A percentile compares a stretch with the other conserved stretches of the same genome.
These are phyloP conservation scores for Callithrix jacchus DNA, from an alignment of 2,113 vertebrate species.

Conservation along the genomic window DNA sequence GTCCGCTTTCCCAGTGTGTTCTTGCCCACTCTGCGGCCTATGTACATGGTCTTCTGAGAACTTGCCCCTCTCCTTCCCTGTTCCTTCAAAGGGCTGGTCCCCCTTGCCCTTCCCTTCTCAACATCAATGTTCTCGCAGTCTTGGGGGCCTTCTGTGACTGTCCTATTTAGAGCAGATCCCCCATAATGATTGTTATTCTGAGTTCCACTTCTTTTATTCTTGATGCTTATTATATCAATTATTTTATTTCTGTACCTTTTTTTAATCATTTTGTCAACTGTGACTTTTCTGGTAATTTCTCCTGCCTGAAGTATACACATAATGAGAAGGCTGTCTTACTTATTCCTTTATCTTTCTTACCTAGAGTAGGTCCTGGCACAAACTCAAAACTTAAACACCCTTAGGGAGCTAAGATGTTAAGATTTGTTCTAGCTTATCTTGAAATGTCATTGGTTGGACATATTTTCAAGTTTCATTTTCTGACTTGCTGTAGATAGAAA, in stretches of 20 bases:
- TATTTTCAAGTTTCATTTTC: background rate
- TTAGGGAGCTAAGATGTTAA: background rate
- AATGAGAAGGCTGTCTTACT: background rate
- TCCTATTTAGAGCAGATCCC: background rate
- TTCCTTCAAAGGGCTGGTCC: background rate
- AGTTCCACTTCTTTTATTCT: background rate
- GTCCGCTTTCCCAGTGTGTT: accelerated
- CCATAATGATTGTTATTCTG: background rate
- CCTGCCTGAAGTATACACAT: background rate
- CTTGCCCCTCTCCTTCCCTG: background rate
- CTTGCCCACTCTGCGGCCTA: accelerated
- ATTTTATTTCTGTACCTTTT: background rate
- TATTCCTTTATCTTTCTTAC: background rate
- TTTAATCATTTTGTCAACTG: background rate
- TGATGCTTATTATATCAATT: background rate
- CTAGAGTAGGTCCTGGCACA: background rate
- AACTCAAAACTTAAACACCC: background rate
- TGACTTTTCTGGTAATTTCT: background rate
- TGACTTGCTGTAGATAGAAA: background rate
- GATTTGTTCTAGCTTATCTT: background rate
- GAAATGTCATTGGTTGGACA: background rate
- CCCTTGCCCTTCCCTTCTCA: background rate
- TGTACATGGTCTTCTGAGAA: no score
- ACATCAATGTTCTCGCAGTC: background rate
- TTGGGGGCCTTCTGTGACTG: background rate